Percentiles rank a stretch among this genome's conserved stretches.
Conservation (phyloP, 92 coral and sea anemone species). For the Plumapathes pennacea region DNA sequence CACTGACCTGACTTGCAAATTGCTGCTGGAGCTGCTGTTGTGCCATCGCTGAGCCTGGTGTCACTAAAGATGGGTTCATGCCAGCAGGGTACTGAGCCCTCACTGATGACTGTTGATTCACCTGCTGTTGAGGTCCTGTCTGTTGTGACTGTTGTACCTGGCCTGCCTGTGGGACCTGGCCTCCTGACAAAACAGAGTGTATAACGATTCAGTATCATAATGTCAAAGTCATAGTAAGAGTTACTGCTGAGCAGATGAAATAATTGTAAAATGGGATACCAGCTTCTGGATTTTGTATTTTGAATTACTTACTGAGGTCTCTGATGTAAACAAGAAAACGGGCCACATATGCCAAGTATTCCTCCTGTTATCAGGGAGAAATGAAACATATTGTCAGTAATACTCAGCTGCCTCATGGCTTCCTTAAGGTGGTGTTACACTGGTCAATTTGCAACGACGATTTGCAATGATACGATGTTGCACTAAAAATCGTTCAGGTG, state of each 20-base stretch:
- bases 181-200: no score
- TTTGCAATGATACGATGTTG: no score
- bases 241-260: no score
- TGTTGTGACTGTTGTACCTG: constrained; percentile 2
- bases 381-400: not conserved
- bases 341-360: constrained; percentile 78
- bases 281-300: no score
- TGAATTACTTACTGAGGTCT: constrained; percentile 56
- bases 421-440: no score
- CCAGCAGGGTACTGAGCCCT: constrained; percentile 15
- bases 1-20: no score
- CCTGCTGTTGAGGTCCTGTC: constrained; percentile 4
- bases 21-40: constrained; percentile 7
- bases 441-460: no score
- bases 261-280: no score
- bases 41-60: constrained; percentile 5
- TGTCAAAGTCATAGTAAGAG: no score
- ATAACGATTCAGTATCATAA: no score
- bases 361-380: constrained; percentile 53
- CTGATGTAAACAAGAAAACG: constrained; percentile 63
- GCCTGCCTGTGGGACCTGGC: constrained; percentile 18
- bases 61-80: constrained; percentile 23
- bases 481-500: no score
- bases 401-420: no score
- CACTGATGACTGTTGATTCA: constrained; percentile 6